Evolutionary conservation across 1,140 invertebrate genomes (phyloP).

Genomic region (Metopolophium dirhodum): DNA sequence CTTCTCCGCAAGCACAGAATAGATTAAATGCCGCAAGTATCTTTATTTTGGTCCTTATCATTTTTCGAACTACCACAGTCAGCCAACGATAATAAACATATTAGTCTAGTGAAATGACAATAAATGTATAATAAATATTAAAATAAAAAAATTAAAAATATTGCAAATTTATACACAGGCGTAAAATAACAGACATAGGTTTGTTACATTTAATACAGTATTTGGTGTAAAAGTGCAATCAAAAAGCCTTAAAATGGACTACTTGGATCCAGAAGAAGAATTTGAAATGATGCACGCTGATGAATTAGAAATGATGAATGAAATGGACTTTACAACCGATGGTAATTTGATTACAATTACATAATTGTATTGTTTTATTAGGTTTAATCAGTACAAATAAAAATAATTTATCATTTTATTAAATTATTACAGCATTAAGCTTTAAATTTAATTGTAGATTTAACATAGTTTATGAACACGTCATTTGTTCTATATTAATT

Average conservation of each 20-base stretch:
- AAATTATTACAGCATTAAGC: neutral
- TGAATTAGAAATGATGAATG: conserved; percentile 73
- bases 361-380: neutral
- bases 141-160: too few relatives aligned
- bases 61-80: neutral
- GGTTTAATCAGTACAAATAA: neutral
- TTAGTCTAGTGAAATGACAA: too few relatives aligned
- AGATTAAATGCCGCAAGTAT: too few relatives aligned
- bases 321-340: conserved; percentile 66
- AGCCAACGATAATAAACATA: too few relatives aligned
- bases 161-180: neutral
- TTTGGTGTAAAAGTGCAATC: neutral
- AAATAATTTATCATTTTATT: neutral
- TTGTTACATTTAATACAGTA: neutral
- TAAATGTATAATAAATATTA: neutral
- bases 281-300: conserved; percentile 77
- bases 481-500: neutral
- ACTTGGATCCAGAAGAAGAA: conserved; percentile 77
- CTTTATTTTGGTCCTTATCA: neutral
- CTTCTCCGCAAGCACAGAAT: too few relatives aligned
- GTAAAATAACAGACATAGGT: neutral
- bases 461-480: too few relatives aligned
- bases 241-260: conserved; percentile 65
- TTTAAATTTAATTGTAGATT: neutral
- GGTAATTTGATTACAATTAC: conserved; percentile 19